Evolutionary conservation across 2,797 vertebrate species (phyloP).

Genomic region (Hippopotamyrus pictus): DNA sequence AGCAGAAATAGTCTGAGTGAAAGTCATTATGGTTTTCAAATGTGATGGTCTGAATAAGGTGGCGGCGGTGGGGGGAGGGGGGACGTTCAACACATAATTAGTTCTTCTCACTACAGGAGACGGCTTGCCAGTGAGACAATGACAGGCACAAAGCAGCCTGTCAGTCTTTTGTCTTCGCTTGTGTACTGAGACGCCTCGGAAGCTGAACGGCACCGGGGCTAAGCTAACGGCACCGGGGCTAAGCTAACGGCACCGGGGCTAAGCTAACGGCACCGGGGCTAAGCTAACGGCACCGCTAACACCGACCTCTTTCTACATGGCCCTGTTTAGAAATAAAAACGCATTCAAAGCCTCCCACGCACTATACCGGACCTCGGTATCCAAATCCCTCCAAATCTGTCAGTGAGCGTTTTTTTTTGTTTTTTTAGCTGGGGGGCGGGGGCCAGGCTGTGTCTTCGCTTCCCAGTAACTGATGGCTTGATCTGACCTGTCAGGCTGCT

Average conservation of each 20-base stretch:
- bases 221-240: no score
- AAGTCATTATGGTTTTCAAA: conserved; percentile 64
- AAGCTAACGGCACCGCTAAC: background rate
- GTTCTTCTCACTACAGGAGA: conserved; percentile 66
- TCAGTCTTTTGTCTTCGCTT: conserved; percentile 12
- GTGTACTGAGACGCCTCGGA: background rate
- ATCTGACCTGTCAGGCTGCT: conserved; percentile 37
- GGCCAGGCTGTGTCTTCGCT: background rate
- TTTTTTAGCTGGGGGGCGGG: background rate
- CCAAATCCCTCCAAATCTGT: background rate
- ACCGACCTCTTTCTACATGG: background rate
- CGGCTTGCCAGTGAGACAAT: conserved; percentile 64
- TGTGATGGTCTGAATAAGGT: conserved; percentile 61
- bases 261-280: background rate
- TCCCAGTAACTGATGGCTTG: conserved; percentile 29
- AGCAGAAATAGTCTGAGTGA: conserved; percentile 51
- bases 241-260: no score
- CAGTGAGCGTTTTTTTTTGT: background rate
- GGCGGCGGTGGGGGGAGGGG: conserved; percentile 49
- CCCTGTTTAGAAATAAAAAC: background rate
- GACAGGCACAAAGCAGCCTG: conserved; percentile 39
- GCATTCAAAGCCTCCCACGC: background rate
- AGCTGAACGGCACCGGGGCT: background rate
- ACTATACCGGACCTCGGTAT: background rate
- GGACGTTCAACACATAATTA: conserved; percentile 67